Evolutionary conservation across 1,140 invertebrate genomes (phyloP).

Genomic region (Pentalonia nigronervosa): DNA sequence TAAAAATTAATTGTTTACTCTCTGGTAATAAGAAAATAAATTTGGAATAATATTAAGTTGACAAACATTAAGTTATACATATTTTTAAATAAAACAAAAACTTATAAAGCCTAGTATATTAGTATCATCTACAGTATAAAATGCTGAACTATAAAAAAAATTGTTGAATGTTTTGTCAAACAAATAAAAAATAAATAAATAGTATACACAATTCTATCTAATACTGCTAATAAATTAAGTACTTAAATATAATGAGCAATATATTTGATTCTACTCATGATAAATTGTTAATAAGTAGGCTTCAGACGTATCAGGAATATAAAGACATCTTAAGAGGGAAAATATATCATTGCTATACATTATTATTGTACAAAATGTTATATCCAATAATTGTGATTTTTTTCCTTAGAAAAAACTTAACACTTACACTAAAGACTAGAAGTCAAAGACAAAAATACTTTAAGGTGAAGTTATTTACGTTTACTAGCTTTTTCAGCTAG

Average conservation of each 20-base stretch:
- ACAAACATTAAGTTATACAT: not conserved
- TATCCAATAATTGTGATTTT: not conserved
- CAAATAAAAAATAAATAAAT: constrained; percentile 3
- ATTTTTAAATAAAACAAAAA: constrained; percentile 21
- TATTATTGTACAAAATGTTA: constrained; percentile 24
- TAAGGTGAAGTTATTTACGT: constrained; percentile 60
- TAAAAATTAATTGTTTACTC: not conserved
- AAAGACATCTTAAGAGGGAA: constrained; percentile 20
- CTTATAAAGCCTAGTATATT: not conserved
- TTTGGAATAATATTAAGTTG: not conserved
- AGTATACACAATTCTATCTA: constrained; percentile 49
- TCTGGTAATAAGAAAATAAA: not conserved
- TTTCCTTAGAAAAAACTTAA: constrained; percentile 49
- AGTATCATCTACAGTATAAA: not conserved
- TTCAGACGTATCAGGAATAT: constrained; percentile 23
- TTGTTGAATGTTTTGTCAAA: constrained; percentile 16
- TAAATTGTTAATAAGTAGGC: constrained; percentile 29
- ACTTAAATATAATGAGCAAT: constrained; percentile 55
- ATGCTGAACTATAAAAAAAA: not conserved
- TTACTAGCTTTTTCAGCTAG: constrained; percentile 71
- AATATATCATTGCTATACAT: constrained; percentile 37
- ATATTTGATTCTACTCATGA: constrained; percentile 48
- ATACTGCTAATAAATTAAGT: constrained; percentile 53
- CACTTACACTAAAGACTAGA: constrained; percentile 56
- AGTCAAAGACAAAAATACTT: constrained; percentile 53